Evolutionary conservation across 2,797 vertebrate genomes (phyloP).

Genomic region (Megaceryle alcyon): DNA sequence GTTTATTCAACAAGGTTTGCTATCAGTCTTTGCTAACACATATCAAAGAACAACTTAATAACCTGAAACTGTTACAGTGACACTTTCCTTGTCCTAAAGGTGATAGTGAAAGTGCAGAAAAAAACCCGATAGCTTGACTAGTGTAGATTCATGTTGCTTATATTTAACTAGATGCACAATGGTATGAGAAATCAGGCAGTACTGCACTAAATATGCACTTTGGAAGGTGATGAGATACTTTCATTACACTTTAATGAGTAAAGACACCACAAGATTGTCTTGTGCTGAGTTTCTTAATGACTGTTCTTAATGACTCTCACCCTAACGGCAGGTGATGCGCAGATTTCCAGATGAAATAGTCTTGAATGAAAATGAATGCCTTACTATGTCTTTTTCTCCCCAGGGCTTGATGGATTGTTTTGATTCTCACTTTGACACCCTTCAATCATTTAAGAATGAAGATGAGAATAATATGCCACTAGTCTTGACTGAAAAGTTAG

Average conservation of each 20-base stretch:
- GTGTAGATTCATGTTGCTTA: not conserved
- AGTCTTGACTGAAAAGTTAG: slow-evolving; percentile 87
- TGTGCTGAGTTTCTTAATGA: not conserved
- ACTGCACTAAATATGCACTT: not conserved
- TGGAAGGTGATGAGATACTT: not conserved
- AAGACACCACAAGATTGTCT: not conserved
- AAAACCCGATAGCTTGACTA: not conserved
- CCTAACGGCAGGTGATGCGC: not conserved
- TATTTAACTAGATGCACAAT: not conserved
- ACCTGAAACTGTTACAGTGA: not conserved
- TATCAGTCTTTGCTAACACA: not conserved
- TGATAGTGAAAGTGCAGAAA: not conserved
- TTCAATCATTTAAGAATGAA: slow-evolving; percentile 86
- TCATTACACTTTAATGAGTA: not conserved
- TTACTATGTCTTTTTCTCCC: slow-evolving; percentile 30
- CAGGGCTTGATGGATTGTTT: slow-evolving; percentile 87
- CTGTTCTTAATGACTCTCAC: not conserved
- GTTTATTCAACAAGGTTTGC: slow-evolving; percentile 15
- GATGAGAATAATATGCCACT: slow-evolving; percentile 83
- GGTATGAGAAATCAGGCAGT: not conserved
- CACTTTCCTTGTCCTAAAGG: not conserved
- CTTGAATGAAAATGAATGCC: not conserved
- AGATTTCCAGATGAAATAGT: not conserved
- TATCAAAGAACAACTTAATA: not conserved
- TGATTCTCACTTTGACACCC: slow-evolving; percentile 80